Evolutionary conservation across 2,113 vertebrate species (phyloP), one percentile per base, ranked within the genome.

Genomic region (Aspiorhynchus laticeps): DNA sequence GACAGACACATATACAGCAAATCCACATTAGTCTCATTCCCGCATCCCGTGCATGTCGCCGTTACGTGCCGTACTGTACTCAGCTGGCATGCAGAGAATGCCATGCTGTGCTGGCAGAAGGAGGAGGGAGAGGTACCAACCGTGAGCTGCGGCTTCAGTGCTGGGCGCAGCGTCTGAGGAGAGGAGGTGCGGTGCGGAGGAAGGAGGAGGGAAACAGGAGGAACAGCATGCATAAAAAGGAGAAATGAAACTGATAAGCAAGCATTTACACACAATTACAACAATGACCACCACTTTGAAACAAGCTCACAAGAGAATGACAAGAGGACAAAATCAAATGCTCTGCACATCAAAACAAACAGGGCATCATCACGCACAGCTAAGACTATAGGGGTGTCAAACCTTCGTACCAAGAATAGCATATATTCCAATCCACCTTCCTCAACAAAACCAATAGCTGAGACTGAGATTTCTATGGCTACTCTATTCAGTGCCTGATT

Each of bases 101-200:
- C 28, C 69, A 74, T 88, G 84, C 17, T 31, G 88, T 88, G 90
- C 80, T 86, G 80, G 83, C 81, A 85, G 84, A 83, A 86, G 51
- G 90, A 91, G 85, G 85, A 88, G 90, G 85, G 87, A 95, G 90
- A 93, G 92, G 91, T 95, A 96, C 95, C 94, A 94, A 96, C 95
- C 95, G 93, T 96, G 95, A 94, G 95, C 94, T 92, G 95, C 94
- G 88, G 95, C 94, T 94, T 96, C 95, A 90, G 94, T 93, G 93
- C 94, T 94, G 94, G 94, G 94, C 91, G 92, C 89, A 88, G 93
- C 90, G 91, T 96, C 95, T 96, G 95, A 81, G 92, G 91, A 93
- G 92, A 91, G 91, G 90, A 91, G 93, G 91, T 91, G 89, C 85
- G 87, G 91, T 90, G 91, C 89, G 90, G 91, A 88, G 63, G 80